Percentiles rank a stretch among this genome's conserved stretches.
Evolutionary conservation across 2,797 vertebrate species (phyloP).

Genomic region (Novumbra hubbsi): DNA sequence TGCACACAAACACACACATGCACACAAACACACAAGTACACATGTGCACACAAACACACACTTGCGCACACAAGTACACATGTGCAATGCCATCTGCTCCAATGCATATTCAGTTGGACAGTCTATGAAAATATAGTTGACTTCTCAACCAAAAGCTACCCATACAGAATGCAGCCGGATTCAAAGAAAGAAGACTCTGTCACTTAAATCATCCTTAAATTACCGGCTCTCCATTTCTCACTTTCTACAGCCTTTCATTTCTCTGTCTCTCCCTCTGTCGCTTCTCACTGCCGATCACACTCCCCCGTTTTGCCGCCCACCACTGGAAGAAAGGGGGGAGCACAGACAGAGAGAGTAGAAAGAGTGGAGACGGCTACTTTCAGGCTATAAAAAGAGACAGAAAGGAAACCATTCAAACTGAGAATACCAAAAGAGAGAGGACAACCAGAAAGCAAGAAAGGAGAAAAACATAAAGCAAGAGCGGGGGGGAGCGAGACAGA

Average conservation of each 20-base stretch:
- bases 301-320: conserved; percentile 69
- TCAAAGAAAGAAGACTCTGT: conserved; percentile 37
- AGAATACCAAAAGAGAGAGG: conserved; percentile 38
- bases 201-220: conserved; percentile 73
- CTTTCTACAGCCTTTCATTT: conserved; percentile 70
- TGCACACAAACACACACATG: too few relatives aligned
- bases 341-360: conserved; percentile 2
- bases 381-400: conserved; percentile 20
- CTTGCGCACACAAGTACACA: too few relatives aligned
- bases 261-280: conserved; percentile 66
- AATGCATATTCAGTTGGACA: background rate
- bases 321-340: conserved; percentile 62
- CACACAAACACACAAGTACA: too few relatives aligned
- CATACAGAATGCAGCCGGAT: conserved; percentile 34
- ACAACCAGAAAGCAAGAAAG: conserved; percentile 1
- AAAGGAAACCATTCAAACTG: conserved; percentile 23
- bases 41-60: too few relatives aligned
- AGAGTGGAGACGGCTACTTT: conserved; percentile 20
- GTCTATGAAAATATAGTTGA: background rate
- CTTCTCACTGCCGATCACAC: conserved; percentile 74
- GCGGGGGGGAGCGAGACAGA: conserved; percentile 14
- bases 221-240: conserved; percentile 63
- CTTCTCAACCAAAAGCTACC: background rate
- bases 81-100: background rate
- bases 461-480: conserved; percentile 17